Conservation (phyloP, 2,797 vertebrate genomes). For the Diplodus sargus region DNA sequence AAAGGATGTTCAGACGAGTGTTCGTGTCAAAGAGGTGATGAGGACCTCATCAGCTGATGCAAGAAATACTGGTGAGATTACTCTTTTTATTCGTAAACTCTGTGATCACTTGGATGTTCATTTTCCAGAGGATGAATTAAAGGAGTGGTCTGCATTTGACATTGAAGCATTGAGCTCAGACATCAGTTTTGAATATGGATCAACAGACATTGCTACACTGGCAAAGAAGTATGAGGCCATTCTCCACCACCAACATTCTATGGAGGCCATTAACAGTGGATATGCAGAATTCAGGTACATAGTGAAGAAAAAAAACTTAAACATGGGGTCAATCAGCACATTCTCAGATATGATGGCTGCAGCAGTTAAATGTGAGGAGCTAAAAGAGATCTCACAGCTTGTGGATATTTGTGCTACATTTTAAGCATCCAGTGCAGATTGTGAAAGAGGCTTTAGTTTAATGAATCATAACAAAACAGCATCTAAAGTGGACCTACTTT, state of each 20-base stretch:
- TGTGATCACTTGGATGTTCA: conserved; percentile 52
- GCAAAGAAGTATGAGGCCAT: conserved; percentile 55
- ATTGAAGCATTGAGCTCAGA: conserved; percentile 52
- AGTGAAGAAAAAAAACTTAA: conserved; percentile 53
- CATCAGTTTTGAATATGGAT: conserved; percentile 3
- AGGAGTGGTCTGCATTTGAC: conserved; percentile 68
- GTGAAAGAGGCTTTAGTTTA: conserved; percentile 58
- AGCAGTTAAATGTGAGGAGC: conserved; percentile 50
- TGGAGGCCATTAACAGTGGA: conserved; percentile 42
- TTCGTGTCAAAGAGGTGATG: conserved; percentile 45
- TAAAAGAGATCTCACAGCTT: neutral
- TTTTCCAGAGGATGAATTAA: conserved; percentile 69
- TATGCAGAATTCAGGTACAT: conserved; percentile 50
- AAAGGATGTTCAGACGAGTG: conserved; percentile 48
- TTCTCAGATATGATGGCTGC: conserved; percentile 47
- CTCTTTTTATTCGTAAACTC: neutral
- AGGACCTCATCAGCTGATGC: conserved; percentile 21
- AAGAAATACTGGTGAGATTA: conserved; percentile 39
- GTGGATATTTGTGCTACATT: conserved; percentile 37
- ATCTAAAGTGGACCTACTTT: conserved; percentile 3
- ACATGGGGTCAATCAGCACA: conserved; percentile 40
- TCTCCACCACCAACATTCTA: conserved; percentile 42
- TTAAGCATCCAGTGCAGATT: conserved; percentile 55
- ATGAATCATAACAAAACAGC: conserved; percentile 57
- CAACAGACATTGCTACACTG: conserved; percentile 46